Base-by-base conservation (phyloP, 2,888 invertebrate species). In the Amorpha juglandis region DNA sequence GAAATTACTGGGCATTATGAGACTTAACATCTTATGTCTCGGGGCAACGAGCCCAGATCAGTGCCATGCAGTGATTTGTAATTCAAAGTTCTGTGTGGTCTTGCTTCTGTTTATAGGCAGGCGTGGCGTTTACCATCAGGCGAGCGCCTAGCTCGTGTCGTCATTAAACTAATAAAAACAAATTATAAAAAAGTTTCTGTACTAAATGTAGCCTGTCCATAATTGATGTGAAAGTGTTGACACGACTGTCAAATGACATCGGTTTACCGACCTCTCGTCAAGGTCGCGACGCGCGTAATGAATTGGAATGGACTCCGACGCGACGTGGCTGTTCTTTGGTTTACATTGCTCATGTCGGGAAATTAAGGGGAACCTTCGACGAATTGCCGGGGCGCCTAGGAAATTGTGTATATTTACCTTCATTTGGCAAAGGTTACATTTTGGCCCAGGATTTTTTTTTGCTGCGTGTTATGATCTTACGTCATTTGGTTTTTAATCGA, bases 261-360 rank as follows among this genome's bases (percentile, higher is more conserved):
- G 70, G 78, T 80, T 74, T 79, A 72, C 67, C 65, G 80, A 79
- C 82, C 78, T 80, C 74, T 64, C 21, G 50, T 35, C 77, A 79
- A 81, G 79, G 81, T 70, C 77, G 67, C 64, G 48, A 52, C 77
- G 67, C 65, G 48, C 52, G 70, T 65, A 4, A 64, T 69, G 72
- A 72, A 79, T 79, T 75, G 70, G 74, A 76, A 71, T 72, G 47
- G 27, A 33, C 38, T 42, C 38, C 19, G 19, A 19, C 55, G 52
- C 33, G 42, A n/a, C 19, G 42, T 19, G 21, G 16, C 55, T 6
- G n/a, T 35, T 38, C 16, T 19, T 42, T 58, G 4, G 58, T 42
- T 58, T 58, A 58, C 42, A 58, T 58, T 58, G 42, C 19, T 58
- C 19, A 42, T 16, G 11, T 58, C 19, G 42, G 58, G 12, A 58